A percentile compares a stretch with the other conserved stretches of the same genome.
These are phyloP conservation scores for Operophtera brumata DNA, from an alignment of 2,888 invertebrate genomes.

Conservation along the genomic window DNA sequence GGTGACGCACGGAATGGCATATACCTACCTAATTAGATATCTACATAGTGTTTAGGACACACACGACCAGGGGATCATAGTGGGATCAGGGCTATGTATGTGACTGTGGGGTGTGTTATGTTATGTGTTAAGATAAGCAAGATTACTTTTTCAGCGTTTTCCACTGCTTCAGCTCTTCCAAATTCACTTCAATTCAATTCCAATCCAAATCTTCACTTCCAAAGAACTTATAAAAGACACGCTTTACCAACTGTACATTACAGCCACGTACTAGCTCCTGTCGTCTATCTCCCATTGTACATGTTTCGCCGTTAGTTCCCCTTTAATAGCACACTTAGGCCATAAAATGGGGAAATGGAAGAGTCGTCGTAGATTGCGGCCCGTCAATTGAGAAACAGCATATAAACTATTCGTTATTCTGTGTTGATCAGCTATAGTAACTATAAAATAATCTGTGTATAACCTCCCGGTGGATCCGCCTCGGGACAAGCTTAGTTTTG, in stretches of 20 bases:
- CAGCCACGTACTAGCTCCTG: neutral
- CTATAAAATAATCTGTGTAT: neutral
- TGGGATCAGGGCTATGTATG: too few relatives aligned
- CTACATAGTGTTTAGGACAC: too few relatives aligned
- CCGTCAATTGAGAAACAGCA: slow-evolving; percentile 31
- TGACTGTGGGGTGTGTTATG: too few relatives aligned
- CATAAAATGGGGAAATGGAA: slow-evolving; percentile 34
- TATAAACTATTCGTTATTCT: too few relatives aligned
- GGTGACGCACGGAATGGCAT: too few relatives aligned
- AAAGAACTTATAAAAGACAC: neutral
- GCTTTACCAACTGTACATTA: neutral
- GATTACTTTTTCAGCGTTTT: too few relatives aligned
- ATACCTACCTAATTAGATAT: too few relatives aligned
- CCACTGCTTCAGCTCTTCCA: neutral
- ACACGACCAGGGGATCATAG: too few relatives aligned
- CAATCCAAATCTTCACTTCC: neutral
- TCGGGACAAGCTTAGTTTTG: slow-evolving; percentile 16
- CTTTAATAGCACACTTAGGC: slow-evolving; percentile 34
- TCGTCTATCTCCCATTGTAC: slow-evolving; percentile 4
- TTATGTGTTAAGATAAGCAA: too few relatives aligned
- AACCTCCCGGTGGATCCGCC: slow-evolving; percentile 6
- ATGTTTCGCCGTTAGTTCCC: slow-evolving; percentile 16
- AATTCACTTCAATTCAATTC: neutral
- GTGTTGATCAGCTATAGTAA: neutral
- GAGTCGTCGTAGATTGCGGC: slow-evolving; percentile 33